These are phyloP conservation scores for Chromobotia macracanthus DNA, from an alignment of 2,797 vertebrate genomes.

Conservation along the genomic window DNA sequence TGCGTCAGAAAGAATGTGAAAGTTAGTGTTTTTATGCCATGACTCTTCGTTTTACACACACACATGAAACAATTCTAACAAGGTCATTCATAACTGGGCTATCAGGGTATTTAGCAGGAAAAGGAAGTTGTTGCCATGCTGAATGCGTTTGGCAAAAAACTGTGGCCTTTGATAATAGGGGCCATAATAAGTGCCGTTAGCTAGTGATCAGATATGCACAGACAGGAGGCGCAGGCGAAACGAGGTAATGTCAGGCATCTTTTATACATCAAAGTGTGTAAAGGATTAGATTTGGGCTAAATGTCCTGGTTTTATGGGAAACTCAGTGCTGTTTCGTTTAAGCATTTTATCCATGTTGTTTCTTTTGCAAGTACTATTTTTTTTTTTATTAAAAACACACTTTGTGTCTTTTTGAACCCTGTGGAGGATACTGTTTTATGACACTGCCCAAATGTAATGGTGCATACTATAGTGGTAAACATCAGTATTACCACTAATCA, in stretches of 20 bases:
- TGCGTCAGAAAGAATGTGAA: conserved; percentile 1
- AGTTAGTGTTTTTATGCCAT: conserved; percentile 5
- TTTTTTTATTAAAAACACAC: neutral
- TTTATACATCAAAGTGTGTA: conserved; percentile 57
- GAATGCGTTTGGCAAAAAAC: conserved; percentile 27
- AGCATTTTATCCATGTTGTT: neutral
- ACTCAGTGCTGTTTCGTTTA: neutral
- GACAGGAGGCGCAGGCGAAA: conserved; percentile 24
- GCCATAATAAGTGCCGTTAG: conserved; percentile 23
- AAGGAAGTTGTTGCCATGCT: conserved; percentile 40
- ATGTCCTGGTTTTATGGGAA: conserved; percentile 24
- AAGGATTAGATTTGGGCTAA: conserved; percentile 33
- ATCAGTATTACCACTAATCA: neutral
- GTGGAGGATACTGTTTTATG: neutral
- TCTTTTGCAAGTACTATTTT: neutral
- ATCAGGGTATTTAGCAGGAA: conserved; percentile 20
- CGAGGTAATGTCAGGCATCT: conserved; percentile 29
- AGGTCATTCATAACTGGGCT: conserved; percentile 23
- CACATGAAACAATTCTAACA: conserved; percentile 36
- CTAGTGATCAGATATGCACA: conserved; percentile 38
- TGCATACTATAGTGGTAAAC: neutral
- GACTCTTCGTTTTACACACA: conserved; percentile 18
- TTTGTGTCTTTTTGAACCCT: neutral
- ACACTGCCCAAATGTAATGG: neutral
- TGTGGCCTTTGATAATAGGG: conserved; percentile 44